These are phyloP conservation scores for Agrochola litura DNA, from an alignment of 2,888 invertebrate species.

Conservation along the genomic window DNA sequence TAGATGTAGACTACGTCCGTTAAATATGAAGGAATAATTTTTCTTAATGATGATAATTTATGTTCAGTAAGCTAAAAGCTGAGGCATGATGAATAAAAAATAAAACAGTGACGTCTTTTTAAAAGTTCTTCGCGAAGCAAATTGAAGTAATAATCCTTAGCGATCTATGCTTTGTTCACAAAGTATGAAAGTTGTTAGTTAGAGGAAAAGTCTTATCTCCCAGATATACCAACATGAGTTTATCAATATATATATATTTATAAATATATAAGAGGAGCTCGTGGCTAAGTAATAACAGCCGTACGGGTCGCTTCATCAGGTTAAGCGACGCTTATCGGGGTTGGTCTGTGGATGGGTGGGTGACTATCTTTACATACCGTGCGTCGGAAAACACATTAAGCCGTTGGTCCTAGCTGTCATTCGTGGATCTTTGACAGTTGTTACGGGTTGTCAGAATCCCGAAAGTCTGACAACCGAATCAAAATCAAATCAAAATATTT, in stretches of 20 bases:
- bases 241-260: background rate
- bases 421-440: too few species aligned
- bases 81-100: constrained; percentile 4
- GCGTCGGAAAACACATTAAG: too few species aligned
- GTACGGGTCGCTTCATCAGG: too few species aligned
- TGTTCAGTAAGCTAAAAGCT: background rate
- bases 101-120: background rate
- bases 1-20: background rate
- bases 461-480: too few species aligned
- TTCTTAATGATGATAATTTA: constrained; percentile 21
- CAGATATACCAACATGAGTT: background rate
- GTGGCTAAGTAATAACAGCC: too few species aligned
- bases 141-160: constrained; percentile 14
- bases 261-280: too few species aligned
- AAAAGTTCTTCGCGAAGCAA: background rate
- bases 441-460: too few species aligned
- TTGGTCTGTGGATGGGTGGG: too few species aligned
- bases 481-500: too few species aligned
- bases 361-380: too few species aligned
- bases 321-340: too few species aligned
- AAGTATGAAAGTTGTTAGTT: background rate
- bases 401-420: too few species aligned
- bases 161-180: background rate
- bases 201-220: background rate
- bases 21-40: constrained; percentile 3